Base-by-base conservation (phyloP, 2,888 invertebrate genomes). In the Hololepta plana region DNA sequence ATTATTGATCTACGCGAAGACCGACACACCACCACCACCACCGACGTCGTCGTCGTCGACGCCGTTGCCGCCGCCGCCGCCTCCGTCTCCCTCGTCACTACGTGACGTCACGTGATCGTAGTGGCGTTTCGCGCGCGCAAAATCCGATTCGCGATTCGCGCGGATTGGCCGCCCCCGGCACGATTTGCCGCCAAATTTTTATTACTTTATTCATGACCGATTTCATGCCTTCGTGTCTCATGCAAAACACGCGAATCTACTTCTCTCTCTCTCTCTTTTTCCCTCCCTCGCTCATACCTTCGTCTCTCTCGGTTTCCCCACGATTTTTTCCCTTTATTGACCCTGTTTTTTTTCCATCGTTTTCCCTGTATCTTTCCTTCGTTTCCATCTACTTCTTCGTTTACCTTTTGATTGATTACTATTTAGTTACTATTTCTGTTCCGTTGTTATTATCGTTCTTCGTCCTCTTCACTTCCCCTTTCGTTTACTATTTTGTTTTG, bases 101-200 rank as follows among this genome's bases (percentile, higher is more conserved):
- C 23, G 38, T 43, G 43, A 44, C 45, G 46, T 45, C 38, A 44
- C 38, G 33, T 35, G 23, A 31, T 37, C 30, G 34, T 32, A 29
- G 33, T 29, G 32, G 26, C 35, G 35, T 41, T n/a, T 42, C 39
- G 38, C 38, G 36, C 39, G 37, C n/a, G n/a, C n/a, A n/a, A n/a
- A n/a, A n/a, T n/a, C n/a, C n/a, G n/a, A 14, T 31, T 34, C 27
- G 26, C 31, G 35, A 37, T 35, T 35, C 24, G 22, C 24, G 19
- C 20, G 30, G 25, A 47, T 47, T 47, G 48, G 49, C 33, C 29
- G 38, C 27, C 23, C n/a, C n/a, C n/a, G n/a, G 23, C 27, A 29
- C 31, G 34, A 35, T 44, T 44, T 47, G 45, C 52, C 51, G 49
- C 48, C 49, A 29, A n/a, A 49, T 41, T 43, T 42, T 42, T 38